phyloP scores from a whole-genome alignment of 2,888 invertebrate genomes.

The Pollenia amentaria region DNA sequence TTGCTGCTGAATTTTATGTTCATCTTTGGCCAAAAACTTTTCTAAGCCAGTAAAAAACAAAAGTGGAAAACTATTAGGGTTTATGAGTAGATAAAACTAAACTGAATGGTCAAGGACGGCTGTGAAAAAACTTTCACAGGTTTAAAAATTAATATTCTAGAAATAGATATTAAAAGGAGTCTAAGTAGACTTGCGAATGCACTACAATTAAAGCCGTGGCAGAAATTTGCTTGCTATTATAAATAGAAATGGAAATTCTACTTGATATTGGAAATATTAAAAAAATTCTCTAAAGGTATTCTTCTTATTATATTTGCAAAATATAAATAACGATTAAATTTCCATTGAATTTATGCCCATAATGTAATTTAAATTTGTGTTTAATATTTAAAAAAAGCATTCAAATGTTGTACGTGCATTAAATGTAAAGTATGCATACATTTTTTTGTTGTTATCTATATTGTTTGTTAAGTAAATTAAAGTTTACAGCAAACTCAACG shows the following conservation, averaged over 20 bases:
- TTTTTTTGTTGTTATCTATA: background rate
- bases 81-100: slow-evolving; percentile 41
- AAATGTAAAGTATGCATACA: slow-evolving; percentile 36
- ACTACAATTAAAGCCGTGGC: too few species aligned
- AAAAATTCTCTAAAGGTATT: too few species aligned
- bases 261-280: too few species aligned
- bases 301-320: too few species aligned
- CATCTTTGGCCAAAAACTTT: slow-evolving; percentile 2
- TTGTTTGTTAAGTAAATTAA: slow-evolving; percentile 14
- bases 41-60: slow-evolving; percentile 14
- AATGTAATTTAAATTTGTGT: too few species aligned
- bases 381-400: too few species aligned
- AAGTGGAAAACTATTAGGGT: background rate
- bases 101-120: slow-evolving; percentile 19
- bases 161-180: too few species aligned
- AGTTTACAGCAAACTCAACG: background rate
- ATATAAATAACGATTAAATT: too few species aligned
- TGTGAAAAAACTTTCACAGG: slow-evolving; percentile 1
- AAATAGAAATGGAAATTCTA: too few species aligned
- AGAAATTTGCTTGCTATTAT: too few species aligned
- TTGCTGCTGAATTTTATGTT: slow-evolving; percentile 33
- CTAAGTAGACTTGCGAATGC: too few species aligned
- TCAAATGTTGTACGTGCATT: slow-evolving; percentile 21
- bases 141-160: background rate
- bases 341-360: too few species aligned